Evolutionary conservation across 2,113 vertebrate species (phyloP).

Genomic region (Mesembrinibis cayennensis): DNA sequence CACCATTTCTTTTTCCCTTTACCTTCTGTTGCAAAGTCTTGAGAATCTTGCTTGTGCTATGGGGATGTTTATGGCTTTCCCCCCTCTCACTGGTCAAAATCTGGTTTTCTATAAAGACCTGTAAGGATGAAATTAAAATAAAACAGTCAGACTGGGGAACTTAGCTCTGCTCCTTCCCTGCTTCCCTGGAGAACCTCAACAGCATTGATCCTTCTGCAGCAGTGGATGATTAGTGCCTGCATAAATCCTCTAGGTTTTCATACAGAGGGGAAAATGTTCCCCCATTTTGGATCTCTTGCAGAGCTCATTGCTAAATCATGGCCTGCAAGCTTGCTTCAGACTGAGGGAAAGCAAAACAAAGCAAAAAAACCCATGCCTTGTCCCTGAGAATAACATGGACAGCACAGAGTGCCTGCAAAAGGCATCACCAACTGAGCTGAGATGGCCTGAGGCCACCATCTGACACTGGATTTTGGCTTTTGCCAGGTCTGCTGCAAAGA

Average conservation of each 20-base stretch:
- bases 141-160: neutral
- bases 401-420: neutral
- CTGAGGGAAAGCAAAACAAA: neutral
- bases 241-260: neutral
- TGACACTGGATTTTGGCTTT: neutral
- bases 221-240: neutral
- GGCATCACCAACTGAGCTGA: neutral
- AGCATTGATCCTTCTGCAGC: neutral
- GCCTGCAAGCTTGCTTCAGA: neutral
- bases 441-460: neutral
- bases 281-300: neutral
- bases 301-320: neutral
- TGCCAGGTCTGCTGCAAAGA: neutral
- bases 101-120: neutral
- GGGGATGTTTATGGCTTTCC: neutral
- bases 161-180: neutral
- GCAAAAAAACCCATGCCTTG: neutral
- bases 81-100: neutral
- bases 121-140: neutral
- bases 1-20: neutral
- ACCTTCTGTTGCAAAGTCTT: neutral
- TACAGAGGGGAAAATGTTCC: neutral
- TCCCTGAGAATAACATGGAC: accelerated
- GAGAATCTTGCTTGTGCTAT: neutral
- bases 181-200: neutral